phyloP scores from a whole-genome alignment of 2,888 invertebrate species.

The Thera britannica region DNA sequence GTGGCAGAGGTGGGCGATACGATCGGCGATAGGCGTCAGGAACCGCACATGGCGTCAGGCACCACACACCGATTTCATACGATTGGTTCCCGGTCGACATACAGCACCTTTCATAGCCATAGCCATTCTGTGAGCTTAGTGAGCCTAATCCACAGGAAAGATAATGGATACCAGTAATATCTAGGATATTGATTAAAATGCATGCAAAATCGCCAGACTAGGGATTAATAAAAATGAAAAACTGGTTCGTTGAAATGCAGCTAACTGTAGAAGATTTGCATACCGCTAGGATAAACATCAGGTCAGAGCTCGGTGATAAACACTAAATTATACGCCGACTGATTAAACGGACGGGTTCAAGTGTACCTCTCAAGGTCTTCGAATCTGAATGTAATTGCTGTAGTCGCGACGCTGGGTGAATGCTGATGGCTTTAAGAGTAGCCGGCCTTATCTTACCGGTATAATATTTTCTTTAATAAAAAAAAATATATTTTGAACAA shows the following conservation, averaged over 20 bases:
- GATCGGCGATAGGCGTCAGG: too few relatives aligned
- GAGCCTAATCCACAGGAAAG: too few relatives aligned
- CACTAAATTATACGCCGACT: constrained; percentile 59
- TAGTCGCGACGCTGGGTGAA: constrained; percentile 36
- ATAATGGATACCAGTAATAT: too few relatives aligned
- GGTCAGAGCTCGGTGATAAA: constrained; percentile 62
- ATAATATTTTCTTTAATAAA: too few relatives aligned
- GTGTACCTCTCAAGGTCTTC: constrained; percentile 54
- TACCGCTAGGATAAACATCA: constrained; percentile 69
- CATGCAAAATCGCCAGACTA: background rate
- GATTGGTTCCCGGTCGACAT: too few relatives aligned
- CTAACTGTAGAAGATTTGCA: constrained; percentile 55
- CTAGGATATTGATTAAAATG: background rate
- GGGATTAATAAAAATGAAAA: constrained; percentile 25
- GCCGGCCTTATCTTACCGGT: background rate
- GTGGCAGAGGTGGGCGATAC: too few relatives aligned
- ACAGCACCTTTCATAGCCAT: too few relatives aligned
- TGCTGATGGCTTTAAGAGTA: background rate
- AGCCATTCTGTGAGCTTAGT: too few relatives aligned
- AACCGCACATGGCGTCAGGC: too few relatives aligned
- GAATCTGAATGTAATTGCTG: constrained; percentile 45
- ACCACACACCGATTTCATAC: too few relatives aligned
- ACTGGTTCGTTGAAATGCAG: constrained; percentile 31
- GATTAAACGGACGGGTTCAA: constrained; percentile 54
- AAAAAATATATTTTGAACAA: too few relatives aligned